Percentiles rank a stretch among this genome's conserved stretches.
Conservation (phyloP, 2,888 invertebrate genomes). For the Lasioglossum morio region DNA sequence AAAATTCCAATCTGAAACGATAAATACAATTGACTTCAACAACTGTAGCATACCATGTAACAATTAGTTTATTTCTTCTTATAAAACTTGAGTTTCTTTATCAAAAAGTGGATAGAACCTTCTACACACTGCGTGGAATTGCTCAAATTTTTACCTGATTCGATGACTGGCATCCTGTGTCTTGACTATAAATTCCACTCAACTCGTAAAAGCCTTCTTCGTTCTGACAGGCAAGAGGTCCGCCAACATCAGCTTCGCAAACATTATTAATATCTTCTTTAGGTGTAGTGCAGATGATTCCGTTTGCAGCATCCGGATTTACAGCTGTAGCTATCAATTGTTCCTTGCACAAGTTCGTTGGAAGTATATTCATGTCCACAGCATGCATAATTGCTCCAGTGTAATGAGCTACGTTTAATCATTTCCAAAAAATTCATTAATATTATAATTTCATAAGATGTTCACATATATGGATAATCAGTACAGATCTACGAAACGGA, state of each 20-base stretch:
- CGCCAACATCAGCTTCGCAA: constrained; percentile 93
- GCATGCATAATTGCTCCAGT: constrained; percentile 91
- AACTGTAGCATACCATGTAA: too few relatives aligned
- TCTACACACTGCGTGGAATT: background rate
- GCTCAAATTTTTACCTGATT: constrained; percentile 76
- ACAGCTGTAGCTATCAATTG: constrained; percentile 87
- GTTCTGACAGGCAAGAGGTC: constrained; percentile 92
- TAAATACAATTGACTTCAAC: background rate
- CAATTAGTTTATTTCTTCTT: too few relatives aligned
- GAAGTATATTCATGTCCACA: constrained; percentile 88
- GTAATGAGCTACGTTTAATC: constrained; percentile 87
- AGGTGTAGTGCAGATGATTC: constrained; percentile 89
- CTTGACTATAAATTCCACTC: constrained; percentile 91
- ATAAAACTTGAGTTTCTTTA: too few relatives aligned
- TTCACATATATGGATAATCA: too few relatives aligned
- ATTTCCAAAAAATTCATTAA: constrained; percentile 1
- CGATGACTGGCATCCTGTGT: constrained; percentile 88
- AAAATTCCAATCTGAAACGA: constrained; percentile 79
- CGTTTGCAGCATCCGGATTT: constrained; percentile 87
- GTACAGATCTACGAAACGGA: too few relatives aligned
- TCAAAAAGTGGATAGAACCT: too few relatives aligned
- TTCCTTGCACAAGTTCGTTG: constrained; percentile 87
- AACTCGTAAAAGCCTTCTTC: constrained; percentile 89
- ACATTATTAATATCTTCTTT: constrained; percentile 89
- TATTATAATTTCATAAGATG: background rate